These are phyloP conservation scores for Microcebus murinus DNA, from an alignment of 2,113 vertebrate genomes.

Conservation along the genomic window DNA sequence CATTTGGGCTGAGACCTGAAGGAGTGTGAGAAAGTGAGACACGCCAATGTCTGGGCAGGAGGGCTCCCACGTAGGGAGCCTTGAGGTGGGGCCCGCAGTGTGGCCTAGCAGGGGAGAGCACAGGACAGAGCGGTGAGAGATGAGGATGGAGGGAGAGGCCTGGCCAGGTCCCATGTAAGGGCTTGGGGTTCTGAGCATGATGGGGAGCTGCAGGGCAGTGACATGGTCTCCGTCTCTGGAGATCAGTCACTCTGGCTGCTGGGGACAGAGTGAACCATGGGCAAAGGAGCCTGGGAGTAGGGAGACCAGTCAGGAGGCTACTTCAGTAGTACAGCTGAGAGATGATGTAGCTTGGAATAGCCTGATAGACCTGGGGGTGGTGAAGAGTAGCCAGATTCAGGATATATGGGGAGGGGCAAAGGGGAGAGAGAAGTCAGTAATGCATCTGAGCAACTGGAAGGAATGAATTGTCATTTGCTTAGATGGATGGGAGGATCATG, in stretches of 20 bases:
- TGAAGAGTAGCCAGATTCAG: neutral
- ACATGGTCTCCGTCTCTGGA: neutral
- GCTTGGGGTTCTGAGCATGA: neutral
- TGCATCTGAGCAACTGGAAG: neutral
- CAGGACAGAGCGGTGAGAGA: neutral
- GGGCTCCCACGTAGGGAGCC: neutral
- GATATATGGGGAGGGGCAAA: neutral
- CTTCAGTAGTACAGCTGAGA: neutral
- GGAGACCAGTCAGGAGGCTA: neutral
- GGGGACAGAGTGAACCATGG: neutral
- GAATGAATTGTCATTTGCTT: neutral
- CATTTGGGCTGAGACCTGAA: neutral
- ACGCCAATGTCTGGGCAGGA: neutral
- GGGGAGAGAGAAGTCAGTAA: neutral
- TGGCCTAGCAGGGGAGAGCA: neutral
- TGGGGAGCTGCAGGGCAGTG: fast-evolving
- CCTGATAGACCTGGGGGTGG: fast-evolving
- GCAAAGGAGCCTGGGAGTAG: neutral
- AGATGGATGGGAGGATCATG: neutral
- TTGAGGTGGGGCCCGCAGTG: no score
- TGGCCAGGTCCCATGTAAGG: neutral
- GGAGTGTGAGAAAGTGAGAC: neutral
- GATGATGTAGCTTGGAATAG: neutral
- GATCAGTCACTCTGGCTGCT: neutral
- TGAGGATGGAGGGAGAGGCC: neutral